Evolutionary conservation across 2,113 vertebrate genomes (phyloP).

Genomic region (Lutjanus erythropterus): DNA sequence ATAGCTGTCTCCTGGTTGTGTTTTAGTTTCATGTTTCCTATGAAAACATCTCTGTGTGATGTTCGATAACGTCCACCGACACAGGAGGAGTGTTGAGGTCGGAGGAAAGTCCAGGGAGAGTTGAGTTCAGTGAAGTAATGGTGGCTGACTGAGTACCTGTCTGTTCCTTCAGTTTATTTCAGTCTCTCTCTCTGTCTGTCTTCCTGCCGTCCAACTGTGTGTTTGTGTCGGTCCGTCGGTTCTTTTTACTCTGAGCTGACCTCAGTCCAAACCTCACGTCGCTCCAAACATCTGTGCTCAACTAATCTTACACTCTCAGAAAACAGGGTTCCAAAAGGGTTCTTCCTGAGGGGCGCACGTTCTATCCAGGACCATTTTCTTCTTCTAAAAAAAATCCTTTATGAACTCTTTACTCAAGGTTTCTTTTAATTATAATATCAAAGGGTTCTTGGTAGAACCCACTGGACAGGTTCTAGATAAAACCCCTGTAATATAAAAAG

Average conservation of each 20-base stretch:
- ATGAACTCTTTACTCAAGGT: no score
- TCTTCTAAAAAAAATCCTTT: no score
- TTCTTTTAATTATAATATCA: no score
- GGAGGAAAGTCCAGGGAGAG: background rate
- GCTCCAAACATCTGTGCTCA: slow-evolving; percentile 56
- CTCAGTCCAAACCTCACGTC: slow-evolving; percentile 12
- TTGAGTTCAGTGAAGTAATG: background rate
- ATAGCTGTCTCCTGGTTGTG: background rate
- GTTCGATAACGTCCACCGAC: background rate
- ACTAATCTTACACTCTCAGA: slow-evolving; percentile 45
- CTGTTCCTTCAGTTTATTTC: background rate
- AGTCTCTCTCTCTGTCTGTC: background rate
- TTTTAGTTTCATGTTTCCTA: slow-evolving; percentile 20
- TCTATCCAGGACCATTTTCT: no score
- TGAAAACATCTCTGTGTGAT: slow-evolving; percentile 5
- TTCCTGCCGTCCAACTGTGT: background rate
- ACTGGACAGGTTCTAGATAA: no score
- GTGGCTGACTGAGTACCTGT: background rate
- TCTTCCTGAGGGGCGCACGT: no score
- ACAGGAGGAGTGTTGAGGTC: background rate
- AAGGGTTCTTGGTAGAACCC: no score
- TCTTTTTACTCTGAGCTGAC: background rate
- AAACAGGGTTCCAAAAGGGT: no score
- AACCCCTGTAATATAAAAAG: no score
- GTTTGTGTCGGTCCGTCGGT: slow-evolving; percentile 17